Percentiles rank a stretch among this genome's conserved stretches.
Conservation (phyloP, 2,113 vertebrate genomes). For the Macaca fascicularis region DNA sequence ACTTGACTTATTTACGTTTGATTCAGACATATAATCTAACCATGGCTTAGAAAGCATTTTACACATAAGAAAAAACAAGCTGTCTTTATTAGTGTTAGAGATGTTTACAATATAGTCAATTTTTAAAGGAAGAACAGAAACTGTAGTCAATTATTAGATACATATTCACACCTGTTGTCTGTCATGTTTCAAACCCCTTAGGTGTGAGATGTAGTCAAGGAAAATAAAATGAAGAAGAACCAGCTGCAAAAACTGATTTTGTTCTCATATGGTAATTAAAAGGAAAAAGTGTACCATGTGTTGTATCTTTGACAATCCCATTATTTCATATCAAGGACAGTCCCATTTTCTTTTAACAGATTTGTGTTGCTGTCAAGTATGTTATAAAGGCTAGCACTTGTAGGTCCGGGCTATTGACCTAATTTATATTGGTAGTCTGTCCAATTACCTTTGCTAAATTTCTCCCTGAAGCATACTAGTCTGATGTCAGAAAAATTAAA, state of each 20-base stretch:
- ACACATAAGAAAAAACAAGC: conserved; percentile 6
- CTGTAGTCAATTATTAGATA: conserved; percentile 55
- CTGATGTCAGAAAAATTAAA: conserved; percentile 66
- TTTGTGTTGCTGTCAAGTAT: conserved; percentile 67
- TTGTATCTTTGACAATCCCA: conserved; percentile 42
- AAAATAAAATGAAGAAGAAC: conserved; percentile 67
- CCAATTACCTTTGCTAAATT: conserved; percentile 69
- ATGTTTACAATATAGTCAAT: conserved; percentile 31
- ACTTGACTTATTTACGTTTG: conserved; percentile 45
- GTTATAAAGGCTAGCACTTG: conserved; percentile 74
- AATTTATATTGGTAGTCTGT: conserved; percentile 65
- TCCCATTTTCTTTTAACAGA: conserved; percentile 78
- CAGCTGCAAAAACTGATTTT: conserved; percentile 71
- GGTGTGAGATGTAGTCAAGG: conserved; percentile 64
- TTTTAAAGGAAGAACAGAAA: conserved; percentile 59
- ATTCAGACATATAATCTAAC: conserved; percentile 57
- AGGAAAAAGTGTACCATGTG: conserved; percentile 71
- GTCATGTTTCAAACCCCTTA: conserved; percentile 60
- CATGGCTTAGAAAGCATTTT: conserved; percentile 43
- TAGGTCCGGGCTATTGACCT: conserved; percentile 29
- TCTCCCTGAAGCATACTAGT: conserved; percentile 47
- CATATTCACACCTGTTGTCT: conserved; percentile 68
- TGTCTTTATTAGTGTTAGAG: conserved; percentile 53
- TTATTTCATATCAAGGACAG: conserved; percentile 83
- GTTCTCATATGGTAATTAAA: conserved; percentile 83